Conservation (phyloP, 2,113 vertebrate genomes). For the Anolis sagrei region DNA sequence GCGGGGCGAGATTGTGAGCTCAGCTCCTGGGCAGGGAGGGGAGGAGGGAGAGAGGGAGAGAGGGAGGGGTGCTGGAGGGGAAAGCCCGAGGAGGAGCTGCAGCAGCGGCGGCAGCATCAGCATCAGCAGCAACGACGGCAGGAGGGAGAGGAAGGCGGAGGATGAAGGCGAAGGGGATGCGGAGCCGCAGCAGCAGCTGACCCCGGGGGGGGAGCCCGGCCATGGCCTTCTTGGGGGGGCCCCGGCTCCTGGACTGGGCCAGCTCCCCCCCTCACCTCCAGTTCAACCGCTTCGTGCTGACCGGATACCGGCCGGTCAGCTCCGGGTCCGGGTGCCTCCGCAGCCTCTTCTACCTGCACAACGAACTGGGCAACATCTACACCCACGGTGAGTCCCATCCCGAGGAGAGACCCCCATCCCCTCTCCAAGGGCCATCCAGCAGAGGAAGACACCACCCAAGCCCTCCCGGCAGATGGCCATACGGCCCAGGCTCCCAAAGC, state of each 20-base stretch:
- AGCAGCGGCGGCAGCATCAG: not conserved
- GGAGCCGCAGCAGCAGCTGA: constrained; percentile 1
- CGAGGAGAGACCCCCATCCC: too few species aligned
- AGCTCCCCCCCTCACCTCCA: constrained; percentile 88
- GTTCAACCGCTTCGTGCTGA: constrained; percentile 92
- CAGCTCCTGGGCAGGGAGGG: not conserved
- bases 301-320: constrained; percentile 87
- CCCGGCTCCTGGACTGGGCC: constrained; percentile 86
- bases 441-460: too few species aligned
- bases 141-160: constrained; percentile 3
- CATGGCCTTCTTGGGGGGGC: constrained; percentile 81
- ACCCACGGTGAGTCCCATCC: constrained; percentile 86
- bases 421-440: too few species aligned
- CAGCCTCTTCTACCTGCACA: constrained; percentile 93
- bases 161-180: not conserved
- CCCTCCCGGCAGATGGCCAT: too few species aligned
- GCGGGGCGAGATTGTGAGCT: constrained; percentile 9
- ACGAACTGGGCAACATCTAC: constrained; percentile 93
- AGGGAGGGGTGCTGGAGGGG: not conserved
- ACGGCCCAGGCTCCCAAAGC: too few species aligned
- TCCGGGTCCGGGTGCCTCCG: constrained; percentile 82
- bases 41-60: too few species aligned
- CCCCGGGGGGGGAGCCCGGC: constrained; percentile 39
- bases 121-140: not conserved
- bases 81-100: constrained; percentile 3